Conservation (phyloP, 2,888 invertebrate genomes). For the Fragum fragum region DNA sequence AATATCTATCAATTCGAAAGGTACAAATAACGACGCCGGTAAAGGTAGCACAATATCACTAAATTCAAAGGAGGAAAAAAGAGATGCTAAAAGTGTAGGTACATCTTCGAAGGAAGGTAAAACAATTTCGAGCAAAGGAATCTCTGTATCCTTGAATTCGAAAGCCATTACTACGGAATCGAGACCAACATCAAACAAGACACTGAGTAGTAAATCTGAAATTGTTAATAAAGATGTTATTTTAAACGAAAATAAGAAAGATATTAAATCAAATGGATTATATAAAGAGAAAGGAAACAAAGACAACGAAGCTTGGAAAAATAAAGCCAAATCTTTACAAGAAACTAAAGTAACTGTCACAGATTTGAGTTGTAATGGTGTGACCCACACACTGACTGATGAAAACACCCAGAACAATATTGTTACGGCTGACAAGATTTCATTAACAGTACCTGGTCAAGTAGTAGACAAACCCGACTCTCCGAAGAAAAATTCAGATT, state of each 20-base stretch:
- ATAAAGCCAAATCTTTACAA: neutral
- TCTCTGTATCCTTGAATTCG: neutral
- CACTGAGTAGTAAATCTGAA: conserved; percentile 1
- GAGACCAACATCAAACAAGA: conserved; percentile 13
- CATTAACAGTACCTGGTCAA: conserved; percentile 29
- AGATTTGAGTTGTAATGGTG: conserved; percentile 12
- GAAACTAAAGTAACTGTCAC: conserved; percentile 12
- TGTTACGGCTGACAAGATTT: neutral
- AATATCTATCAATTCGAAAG: conserved; percentile 4
- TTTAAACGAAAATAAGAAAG: neutral
- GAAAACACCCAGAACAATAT: neutral
- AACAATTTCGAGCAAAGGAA: neutral
- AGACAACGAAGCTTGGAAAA: neutral
- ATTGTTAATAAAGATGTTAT: neutral
- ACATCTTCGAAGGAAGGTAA: neutral
- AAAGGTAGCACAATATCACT: neutral
- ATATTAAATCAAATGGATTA: neutral
- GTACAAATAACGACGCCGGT: neutral
- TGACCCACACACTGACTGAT: neutral
- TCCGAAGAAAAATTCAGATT: neutral
- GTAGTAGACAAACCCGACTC: neutral
- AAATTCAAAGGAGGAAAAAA: conserved; percentile 8
- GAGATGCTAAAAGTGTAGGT: neutral
- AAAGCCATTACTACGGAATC: neutral
- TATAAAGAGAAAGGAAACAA: neutral